A percentile compares a stretch with the other conserved stretches of the same genome.
These are phyloP conservation scores for Dicerorhinus sumatrensis DNA, from an alignment of 2,113 vertebrate genomes.

Conservation along the genomic window DNA sequence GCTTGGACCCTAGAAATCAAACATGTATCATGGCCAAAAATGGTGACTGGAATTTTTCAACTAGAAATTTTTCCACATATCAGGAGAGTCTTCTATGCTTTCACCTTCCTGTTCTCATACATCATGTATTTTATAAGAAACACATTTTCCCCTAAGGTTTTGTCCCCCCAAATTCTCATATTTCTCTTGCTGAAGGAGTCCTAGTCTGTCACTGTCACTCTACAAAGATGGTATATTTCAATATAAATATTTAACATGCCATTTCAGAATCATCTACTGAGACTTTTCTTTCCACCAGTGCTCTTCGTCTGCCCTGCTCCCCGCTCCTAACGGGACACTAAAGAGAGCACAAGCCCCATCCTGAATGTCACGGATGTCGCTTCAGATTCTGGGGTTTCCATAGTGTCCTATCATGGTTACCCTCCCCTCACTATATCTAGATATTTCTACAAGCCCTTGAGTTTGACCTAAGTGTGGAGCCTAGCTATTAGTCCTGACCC, in stretches of 20 bases:
- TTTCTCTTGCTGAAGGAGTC: neutral
- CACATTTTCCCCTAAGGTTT: neutral
- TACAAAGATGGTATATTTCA: conserved; percentile 1
- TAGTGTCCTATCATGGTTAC: neutral
- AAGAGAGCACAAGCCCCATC: neutral
- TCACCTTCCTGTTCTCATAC: neutral
- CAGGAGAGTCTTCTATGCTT: neutral
- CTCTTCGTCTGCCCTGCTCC: neutral
- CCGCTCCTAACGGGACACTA: neutral
- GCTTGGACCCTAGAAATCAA: neutral
- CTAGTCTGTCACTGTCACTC: neutral
- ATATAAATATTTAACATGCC: conserved; percentile 9
- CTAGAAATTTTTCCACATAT: neutral
- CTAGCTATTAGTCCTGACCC: neutral
- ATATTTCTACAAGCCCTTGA: neutral
- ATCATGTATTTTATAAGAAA: neutral
- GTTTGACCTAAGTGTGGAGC: neutral
- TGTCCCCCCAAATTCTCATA: neutral
- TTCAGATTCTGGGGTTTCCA: neutral
- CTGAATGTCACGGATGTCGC: neutral
- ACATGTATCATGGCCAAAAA: neutral
- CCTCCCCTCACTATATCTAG: neutral
- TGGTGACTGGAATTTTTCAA: neutral
- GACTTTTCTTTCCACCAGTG: neutral
- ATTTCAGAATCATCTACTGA: neutral